These are phyloP conservation scores for Pluvialis apricaria DNA, from an alignment of 2,113 vertebrate genomes.

Conservation along the genomic window DNA sequence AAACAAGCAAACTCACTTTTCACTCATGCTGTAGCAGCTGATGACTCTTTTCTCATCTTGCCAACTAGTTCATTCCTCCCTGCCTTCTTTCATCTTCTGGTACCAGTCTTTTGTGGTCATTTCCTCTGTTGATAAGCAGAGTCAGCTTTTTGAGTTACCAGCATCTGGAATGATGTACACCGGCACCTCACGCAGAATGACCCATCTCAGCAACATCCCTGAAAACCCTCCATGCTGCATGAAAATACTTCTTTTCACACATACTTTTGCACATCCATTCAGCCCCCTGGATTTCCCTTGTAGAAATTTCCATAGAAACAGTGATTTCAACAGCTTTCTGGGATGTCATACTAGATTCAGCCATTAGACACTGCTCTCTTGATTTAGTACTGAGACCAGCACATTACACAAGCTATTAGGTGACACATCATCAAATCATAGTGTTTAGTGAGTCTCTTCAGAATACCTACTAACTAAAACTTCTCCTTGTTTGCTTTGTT, in stretches of 20 bases:
- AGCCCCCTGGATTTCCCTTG: slow-evolving; percentile 10
- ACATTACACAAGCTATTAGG: not conserved
- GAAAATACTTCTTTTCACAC: not conserved
- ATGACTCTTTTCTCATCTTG: not conserved
- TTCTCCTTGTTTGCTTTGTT: not conserved
- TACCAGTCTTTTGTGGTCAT: not conserved
- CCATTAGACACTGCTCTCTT: slow-evolving; percentile 19
- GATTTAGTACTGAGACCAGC: slow-evolving; percentile 13
- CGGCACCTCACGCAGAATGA: not conserved
- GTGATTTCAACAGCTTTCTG: slow-evolving; percentile 34
- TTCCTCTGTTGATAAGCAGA: not conserved
- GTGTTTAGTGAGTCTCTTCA: not conserved
- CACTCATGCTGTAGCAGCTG: not conserved
- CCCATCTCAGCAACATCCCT: not conserved
- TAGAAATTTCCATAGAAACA: slow-evolving; percentile 68
- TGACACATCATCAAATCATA: not conserved
- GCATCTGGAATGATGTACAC: not conserved
- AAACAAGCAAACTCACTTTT: not conserved
- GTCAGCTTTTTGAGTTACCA: not conserved
- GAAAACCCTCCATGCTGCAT: not conserved
- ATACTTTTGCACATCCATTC: not conserved
- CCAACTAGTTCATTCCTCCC: not conserved
- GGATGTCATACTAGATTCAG: slow-evolving; percentile 5
- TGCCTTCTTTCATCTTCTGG: not conserved
- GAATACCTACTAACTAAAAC: not conserved